phyloP scores from a whole-genome alignment of 2,888 invertebrate genomes.

The Drosophila trichaetosa region DNA sequence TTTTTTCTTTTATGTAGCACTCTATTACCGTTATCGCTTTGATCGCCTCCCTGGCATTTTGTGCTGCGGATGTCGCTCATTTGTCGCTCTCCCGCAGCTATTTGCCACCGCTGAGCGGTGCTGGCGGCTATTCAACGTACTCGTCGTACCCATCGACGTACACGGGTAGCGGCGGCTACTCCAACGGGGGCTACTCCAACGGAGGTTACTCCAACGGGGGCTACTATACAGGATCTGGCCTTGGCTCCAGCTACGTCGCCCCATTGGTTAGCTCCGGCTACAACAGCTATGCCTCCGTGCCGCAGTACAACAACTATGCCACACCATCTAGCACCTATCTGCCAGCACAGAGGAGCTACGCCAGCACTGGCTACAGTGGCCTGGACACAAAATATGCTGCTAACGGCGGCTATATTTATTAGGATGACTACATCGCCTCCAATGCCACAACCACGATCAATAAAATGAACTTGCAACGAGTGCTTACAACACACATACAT shows the following conservation, averaged over 20 bases:
- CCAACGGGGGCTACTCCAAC: neutral
- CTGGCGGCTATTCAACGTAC: slow-evolving; percentile 39
- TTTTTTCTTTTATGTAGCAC: slow-evolving; percentile 53
- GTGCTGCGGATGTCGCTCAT: slow-evolving; percentile 78
- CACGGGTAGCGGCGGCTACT: slow-evolving; percentile 27
- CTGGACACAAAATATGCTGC: slow-evolving; percentile 76
- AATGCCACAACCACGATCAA: neutral
- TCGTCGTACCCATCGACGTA: slow-evolving; percentile 51
- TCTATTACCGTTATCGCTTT: slow-evolving; percentile 51
- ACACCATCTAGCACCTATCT: slow-evolving; percentile 61
- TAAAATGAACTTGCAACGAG: slow-evolving; percentile 1
- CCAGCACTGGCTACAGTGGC: slow-evolving; percentile 45
- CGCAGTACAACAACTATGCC: slow-evolving; percentile 58
- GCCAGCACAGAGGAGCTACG: slow-evolving; percentile 47
- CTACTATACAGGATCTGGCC: slow-evolving; percentile 38
- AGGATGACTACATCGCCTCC: slow-evolving; percentile 17
- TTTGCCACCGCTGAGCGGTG: slow-evolving; percentile 70
- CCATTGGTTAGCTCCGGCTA: slow-evolving; percentile 31
- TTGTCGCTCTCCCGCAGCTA: slow-evolving; percentile 68
- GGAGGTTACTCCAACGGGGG: slow-evolving; percentile 25
- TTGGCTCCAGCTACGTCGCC: slow-evolving; percentile 17
- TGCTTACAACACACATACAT: slow-evolving; percentile 1
- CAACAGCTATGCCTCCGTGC: slow-evolving; percentile 54
- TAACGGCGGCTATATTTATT: slow-evolving; percentile 81
- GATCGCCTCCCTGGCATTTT: slow-evolving; percentile 59